These are phyloP conservation scores for Caerostris extrusa DNA, from an alignment of 1,140 invertebrate species.

Conservation along the genomic window DNA sequence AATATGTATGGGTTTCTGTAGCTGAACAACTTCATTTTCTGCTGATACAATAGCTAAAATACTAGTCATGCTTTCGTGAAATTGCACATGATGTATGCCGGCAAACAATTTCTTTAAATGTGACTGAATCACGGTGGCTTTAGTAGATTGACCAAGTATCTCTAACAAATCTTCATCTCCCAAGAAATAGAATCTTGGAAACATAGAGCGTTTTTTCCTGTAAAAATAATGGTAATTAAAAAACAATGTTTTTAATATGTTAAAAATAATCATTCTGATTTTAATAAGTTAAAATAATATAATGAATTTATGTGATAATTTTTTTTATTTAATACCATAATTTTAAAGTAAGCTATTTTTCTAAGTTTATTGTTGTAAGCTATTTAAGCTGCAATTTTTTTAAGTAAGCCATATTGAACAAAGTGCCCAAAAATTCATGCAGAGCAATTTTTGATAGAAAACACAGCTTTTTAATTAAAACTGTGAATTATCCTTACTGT, in stretches of 20 bases:
- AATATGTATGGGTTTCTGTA: constrained; percentile 89
- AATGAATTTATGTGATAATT: neutral
- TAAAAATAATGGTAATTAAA: constrained; percentile 78
- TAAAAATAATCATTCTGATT: neutral
- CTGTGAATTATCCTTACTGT: too few species aligned
- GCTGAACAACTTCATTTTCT: constrained; percentile 91
- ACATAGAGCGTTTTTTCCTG: constrained; percentile 95
- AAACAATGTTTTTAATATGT: neutral
- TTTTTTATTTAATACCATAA: neutral
- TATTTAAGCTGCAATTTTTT: too few species aligned
- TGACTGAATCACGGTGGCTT: constrained; percentile 92
- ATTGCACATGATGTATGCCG: constrained; percentile 87
- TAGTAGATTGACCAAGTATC: constrained; percentile 92
- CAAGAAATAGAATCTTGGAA: constrained; percentile 97
- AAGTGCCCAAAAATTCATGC: too few species aligned
- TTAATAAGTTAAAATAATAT: neutral
- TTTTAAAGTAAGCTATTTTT: too few species aligned
- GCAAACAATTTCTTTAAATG: constrained; percentile 98
- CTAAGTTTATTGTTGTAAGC: too few species aligned
- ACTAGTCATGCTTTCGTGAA: constrained; percentile 84
- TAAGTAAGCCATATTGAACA: too few species aligned
- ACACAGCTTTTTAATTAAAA: too few species aligned
- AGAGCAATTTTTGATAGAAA: too few species aligned
- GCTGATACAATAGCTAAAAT: constrained; percentile 90
- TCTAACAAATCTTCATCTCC: constrained; percentile 98